Base-by-base conservation (phyloP, 2,888 invertebrate genomes). In the Acronicta alni region DNA sequence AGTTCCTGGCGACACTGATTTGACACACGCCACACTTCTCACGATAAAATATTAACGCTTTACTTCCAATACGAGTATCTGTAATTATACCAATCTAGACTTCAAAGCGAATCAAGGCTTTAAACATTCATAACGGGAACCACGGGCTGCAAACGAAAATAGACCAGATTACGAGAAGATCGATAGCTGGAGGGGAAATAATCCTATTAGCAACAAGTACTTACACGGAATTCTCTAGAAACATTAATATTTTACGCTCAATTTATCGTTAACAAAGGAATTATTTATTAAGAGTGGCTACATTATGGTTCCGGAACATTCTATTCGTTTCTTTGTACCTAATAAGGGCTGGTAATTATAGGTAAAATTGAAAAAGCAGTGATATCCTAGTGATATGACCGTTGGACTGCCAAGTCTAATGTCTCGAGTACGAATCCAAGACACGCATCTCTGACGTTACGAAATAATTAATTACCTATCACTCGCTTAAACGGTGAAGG, bases 151-250 rank as follows among this genome's bases (percentile, higher is more conserved):
- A 37, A n/a, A 69, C 60, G 32, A 56, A 77, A 74, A 75, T 77
- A 77, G 45, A 62, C 23, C 30, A 42, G 37, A 53, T 59, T 64
- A 64, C 44, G 45, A 26, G 26, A 60, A 59, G 42, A 57, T 74
- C 75, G 47, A 75, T 77, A 55, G 41, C 32, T 35, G 15, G 56
- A 47, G 59, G 69, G 63, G 18, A 57, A 48, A 68, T 68, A 62
- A 72, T 60, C 62, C 53, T 58, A 57, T 68, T 60, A 58, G 35
- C 15, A 37, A 43, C 44, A 23, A 38, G 23, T 15, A 48, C 35
- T 32, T 56, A 56, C 45, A 43, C 23, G 42, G 49, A 59, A 62
- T 57, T 30, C 37, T 57, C 20, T 35, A 6, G 16, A 30, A 30
- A 46, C 35, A 60, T 63, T 67, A 46, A 57, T 65, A 59, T 57